Evolutionary conservation across 1,140 invertebrate genomes (phyloP).

Genomic region (Drosophila subpulchrella): DNA sequence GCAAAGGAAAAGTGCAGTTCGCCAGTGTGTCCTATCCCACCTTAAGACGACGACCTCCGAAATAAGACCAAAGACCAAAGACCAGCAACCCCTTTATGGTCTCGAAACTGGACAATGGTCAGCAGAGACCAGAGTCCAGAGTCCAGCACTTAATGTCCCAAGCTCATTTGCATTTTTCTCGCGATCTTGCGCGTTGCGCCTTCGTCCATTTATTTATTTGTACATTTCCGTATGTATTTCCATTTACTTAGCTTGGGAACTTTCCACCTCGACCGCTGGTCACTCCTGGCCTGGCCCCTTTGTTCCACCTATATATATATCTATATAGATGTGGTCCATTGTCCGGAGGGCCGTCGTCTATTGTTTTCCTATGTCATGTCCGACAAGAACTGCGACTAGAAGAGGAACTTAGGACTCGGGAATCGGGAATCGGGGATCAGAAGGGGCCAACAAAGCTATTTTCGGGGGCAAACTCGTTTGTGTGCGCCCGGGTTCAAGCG

Average conservation of each 20-base stretch:
- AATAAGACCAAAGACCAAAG: slow-evolving; percentile 1
- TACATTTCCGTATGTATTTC: background rate
- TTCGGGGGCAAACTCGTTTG: slow-evolving; percentile 35
- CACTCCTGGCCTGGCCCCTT: slow-evolving; percentile 9
- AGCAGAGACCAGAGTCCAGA: slow-evolving; percentile 1
- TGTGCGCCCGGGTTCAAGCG: slow-evolving; percentile 6
- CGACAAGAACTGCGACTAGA: slow-evolving; percentile 19
- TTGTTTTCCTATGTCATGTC: slow-evolving; percentile 56
- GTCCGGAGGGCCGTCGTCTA: background rate
- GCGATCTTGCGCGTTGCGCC: slow-evolving; percentile 33
- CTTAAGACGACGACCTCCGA: slow-evolving; percentile 11
- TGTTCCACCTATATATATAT: slow-evolving; percentile 5
- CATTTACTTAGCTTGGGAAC: slow-evolving; percentile 9
- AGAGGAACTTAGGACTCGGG: background rate
- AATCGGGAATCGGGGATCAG: too few species aligned
- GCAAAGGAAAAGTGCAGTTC: slow-evolving; percentile 5
- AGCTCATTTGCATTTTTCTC: slow-evolving; percentile 64
- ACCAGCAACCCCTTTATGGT: background rate
- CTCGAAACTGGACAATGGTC: slow-evolving; percentile 41
- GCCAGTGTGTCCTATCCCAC: slow-evolving; percentile 16
- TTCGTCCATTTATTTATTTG: slow-evolving; percentile 10
- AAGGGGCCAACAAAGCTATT: slow-evolving; percentile 18
- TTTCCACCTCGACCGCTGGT: slow-evolving; percentile 3
- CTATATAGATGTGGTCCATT: slow-evolving; percentile 12
- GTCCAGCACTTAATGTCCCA: background rate